These are phyloP conservation scores for Eucera pruinosa DNA, from an alignment of 2,888 invertebrate genomes.

Conservation along the genomic window DNA sequence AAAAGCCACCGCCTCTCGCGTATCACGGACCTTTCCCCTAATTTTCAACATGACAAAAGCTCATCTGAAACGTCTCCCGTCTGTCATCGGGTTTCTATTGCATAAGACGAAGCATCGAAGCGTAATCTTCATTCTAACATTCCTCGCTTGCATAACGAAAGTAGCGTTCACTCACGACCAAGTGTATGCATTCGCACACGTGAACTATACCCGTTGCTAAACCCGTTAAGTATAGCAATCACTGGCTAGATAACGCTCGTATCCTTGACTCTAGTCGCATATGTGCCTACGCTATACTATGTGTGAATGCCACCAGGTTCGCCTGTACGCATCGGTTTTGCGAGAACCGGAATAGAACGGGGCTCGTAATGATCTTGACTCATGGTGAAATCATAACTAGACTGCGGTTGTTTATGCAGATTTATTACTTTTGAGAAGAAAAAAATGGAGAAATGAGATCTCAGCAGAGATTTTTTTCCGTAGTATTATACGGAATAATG, in stretches of 20 bases:
- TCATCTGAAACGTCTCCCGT: slow-evolving; percentile 13
- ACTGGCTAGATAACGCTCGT: slow-evolving; percentile 77
- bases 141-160: slow-evolving; percentile 72
- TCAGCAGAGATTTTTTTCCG: too few species aligned
- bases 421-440: too few species aligned
- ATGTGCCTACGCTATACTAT: slow-evolving; percentile 54
- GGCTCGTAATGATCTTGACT: background rate
- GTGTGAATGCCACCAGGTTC: slow-evolving; percentile 61
- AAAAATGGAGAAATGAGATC: too few species aligned
- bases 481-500: too few species aligned
- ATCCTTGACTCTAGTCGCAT: slow-evolving; percentile 80
- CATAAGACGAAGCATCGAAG: slow-evolving; percentile 59
- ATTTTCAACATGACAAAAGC: slow-evolving; percentile 11
- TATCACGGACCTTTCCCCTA: background rate
- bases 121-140: slow-evolving; percentile 64
- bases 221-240: slow-evolving; percentile 63
- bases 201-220: slow-evolving; percentile 25
- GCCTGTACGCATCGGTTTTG: slow-evolving; percentile 48
- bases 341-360: slow-evolving; percentile 44
- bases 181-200: slow-evolving; percentile 43
- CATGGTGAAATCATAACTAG: too few species aligned
- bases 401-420: too few species aligned
- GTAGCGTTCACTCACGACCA: slow-evolving; percentile 53
- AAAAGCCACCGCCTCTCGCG: background rate
- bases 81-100: slow-evolving; percentile 35